Evolutionary conservation across 2,888 invertebrate genomes (phyloP).

Genomic region (Druceiella hillmani): DNA sequence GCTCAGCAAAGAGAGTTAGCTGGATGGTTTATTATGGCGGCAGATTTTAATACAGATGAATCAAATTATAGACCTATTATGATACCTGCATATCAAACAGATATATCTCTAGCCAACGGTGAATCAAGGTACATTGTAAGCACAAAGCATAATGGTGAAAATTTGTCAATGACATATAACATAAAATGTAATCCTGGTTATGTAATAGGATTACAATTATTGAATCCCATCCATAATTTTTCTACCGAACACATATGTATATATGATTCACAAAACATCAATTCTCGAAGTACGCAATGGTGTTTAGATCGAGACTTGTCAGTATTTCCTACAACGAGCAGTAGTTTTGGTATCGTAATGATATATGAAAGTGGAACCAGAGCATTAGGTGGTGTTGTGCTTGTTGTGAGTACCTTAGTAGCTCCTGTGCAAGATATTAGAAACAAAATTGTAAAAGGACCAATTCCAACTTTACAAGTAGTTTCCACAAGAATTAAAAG

Average conservation of each 20-base stretch:
- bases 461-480: constrained; percentile 70
- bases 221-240: constrained; percentile 86
- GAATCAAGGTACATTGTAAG: constrained; percentile 79
- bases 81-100: constrained; percentile 60
- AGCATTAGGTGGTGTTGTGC: constrained; percentile 76
- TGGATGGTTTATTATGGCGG: constrained; percentile 80
- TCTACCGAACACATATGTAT: constrained; percentile 81
- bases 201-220: constrained; percentile 81
- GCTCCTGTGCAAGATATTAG: constrained; percentile 69
- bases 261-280: constrained; percentile 67
- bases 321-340: constrained; percentile 85
- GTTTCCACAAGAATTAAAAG: constrained; percentile 70
- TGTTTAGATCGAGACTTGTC: constrained; percentile 76
- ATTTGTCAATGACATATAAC: constrained; percentile 52
- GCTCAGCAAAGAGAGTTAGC: constrained; percentile 85
- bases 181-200: constrained; percentile 74
- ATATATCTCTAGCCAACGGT: constrained; percentile 61
- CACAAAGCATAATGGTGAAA: constrained; percentile 56
- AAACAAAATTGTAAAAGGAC: constrained; percentile 71
- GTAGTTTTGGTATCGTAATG: constrained; percentile 72
- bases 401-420: constrained; percentile 68
- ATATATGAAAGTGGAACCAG: constrained; percentile 74
- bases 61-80: constrained; percentile 68
- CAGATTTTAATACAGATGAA: constrained; percentile 60
- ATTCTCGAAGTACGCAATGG: constrained; percentile 65